Percentiles rank a stretch among this genome's conserved stretches.
Evolutionary conservation across 1,140 invertebrate species (phyloP).

Genomic region (Tribolium madens): DNA sequence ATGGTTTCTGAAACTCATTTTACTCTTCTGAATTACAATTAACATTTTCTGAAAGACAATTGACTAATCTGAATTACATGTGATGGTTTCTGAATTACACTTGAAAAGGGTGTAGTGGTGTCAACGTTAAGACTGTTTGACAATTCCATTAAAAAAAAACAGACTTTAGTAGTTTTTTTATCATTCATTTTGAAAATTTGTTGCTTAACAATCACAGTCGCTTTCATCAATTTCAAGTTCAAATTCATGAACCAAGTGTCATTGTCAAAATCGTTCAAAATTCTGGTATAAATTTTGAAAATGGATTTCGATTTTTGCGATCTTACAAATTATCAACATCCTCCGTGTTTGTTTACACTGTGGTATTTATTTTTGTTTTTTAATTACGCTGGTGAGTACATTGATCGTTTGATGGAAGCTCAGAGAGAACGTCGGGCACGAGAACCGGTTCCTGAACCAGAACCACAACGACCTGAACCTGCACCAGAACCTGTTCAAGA

Average conservation of each 20-base stretch:
- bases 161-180: too few relatives aligned
- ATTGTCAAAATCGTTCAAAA: neutral
- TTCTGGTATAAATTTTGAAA: neutral
- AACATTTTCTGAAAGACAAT: too few relatives aligned
- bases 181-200: too few relatives aligned
- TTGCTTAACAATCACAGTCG: too few relatives aligned
- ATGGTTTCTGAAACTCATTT: too few relatives aligned
- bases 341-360: constrained; percentile 10
- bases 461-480: neutral
- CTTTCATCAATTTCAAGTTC: neutral
- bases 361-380: constrained; percentile 17
- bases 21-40: too few relatives aligned
- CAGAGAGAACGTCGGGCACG: neutral
- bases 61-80: too few relatives aligned
- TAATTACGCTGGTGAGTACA: neutral
- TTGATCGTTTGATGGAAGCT: neutral
- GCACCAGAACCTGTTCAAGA: neutral
- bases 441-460: neutral
- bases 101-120: too few relatives aligned
- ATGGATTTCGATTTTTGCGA: constrained; percentile 4
- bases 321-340: constrained; percentile 23
- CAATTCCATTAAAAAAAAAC: too few relatives aligned
- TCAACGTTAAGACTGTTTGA: too few relatives aligned
- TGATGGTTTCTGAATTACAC: too few relatives aligned
- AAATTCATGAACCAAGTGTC: neutral